Evolutionary conservation across 92 coral and sea anemone genomes (phyloP).

Genomic region (Plumapathes pennacea): DNA sequence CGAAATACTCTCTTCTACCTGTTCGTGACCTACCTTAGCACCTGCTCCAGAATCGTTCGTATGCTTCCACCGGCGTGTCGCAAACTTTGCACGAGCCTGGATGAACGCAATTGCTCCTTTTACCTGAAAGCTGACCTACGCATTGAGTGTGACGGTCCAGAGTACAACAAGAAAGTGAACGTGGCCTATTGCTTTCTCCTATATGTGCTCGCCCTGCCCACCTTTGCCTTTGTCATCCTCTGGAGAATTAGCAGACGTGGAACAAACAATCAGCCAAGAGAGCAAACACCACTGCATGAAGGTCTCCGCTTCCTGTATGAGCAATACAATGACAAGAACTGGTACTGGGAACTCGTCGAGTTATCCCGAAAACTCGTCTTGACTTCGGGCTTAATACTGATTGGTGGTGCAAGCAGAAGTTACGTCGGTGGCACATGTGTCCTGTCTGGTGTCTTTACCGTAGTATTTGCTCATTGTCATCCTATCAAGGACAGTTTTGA

Average conservation of each 20-base stretch:
- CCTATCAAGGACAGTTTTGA: conserved; percentile 27
- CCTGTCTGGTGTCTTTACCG: conserved; percentile 13
- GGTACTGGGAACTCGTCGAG: conserved; percentile 42
- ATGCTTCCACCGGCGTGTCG: conserved; percentile 54
- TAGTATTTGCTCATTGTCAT: conserved; percentile 15
- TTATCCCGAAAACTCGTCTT: conserved; percentile 12
- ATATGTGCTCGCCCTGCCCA: conserved; percentile 16
- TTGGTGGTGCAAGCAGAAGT: conserved; percentile 17
- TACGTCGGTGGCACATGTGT: conserved; percentile 10
- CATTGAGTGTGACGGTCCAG: conserved; percentile 35
- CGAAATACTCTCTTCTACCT: conserved; percentile 45
- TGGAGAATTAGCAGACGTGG: conserved; percentile 8
- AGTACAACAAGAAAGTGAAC: conserved; percentile 17
- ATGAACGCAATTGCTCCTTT: conserved; percentile 20
- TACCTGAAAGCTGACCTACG: conserved; percentile 67
- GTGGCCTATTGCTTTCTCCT: conserved; percentile 29
- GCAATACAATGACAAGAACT: conserved; percentile 10
- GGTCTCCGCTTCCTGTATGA: conserved; percentile 30
- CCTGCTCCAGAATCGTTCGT: conserved; percentile 49
- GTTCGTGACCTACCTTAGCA: conserved; percentile 58
- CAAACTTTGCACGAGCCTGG: conserved; percentile 51
- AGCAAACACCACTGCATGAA: too few species aligned
- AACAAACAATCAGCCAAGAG: too few species aligned
- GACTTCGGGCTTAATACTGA: conserved; percentile 7
- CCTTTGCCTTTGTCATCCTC: conserved; percentile 5